Conservation (phyloP, 2,113 vertebrate species). For the Lasiurus cinereus region DNA sequence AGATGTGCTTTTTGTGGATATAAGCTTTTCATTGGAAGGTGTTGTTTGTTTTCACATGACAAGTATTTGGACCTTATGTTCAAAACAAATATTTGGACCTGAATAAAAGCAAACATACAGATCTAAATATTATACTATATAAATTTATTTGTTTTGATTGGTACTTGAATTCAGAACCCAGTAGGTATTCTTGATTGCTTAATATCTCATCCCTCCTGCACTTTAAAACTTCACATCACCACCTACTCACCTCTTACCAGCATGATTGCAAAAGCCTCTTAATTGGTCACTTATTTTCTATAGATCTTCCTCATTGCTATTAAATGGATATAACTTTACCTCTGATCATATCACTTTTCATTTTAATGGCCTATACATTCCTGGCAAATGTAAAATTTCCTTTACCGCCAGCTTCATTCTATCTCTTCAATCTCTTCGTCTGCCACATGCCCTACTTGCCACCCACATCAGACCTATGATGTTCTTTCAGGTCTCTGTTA, state of each 20-base stretch:
- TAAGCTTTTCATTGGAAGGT: constrained; percentile 57
- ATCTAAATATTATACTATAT: constrained; percentile 28
- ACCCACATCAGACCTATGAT: not conserved
- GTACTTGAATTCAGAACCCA: constrained; percentile 39
- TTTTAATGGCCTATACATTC: constrained; percentile 22
- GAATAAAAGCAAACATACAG: constrained; percentile 26
- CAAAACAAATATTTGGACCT: constrained; percentile 49
- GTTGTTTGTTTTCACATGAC: constrained; percentile 53
- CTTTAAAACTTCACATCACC: not conserved
- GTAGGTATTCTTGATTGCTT: constrained; percentile 21
- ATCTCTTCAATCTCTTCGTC: not conserved
- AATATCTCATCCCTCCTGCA: not conserved
- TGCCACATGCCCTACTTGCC: not conserved
- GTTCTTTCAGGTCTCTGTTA: not conserved
- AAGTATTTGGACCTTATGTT: constrained; percentile 65
- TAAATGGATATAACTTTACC: not conserved
- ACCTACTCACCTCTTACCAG: not conserved
- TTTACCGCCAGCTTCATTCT: not conserved
- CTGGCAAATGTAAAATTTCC: not conserved
- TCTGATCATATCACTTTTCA: constrained; percentile 14
- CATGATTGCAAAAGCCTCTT: not conserved
- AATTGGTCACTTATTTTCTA: constrained; percentile 16
- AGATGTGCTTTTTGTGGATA: constrained; percentile 63
- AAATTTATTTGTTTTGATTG: constrained; percentile 49
- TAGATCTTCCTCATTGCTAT: constrained; percentile 29